Base-by-base conservation (phyloP, 2,888 invertebrate genomes). In the Dione juno region DNA sequence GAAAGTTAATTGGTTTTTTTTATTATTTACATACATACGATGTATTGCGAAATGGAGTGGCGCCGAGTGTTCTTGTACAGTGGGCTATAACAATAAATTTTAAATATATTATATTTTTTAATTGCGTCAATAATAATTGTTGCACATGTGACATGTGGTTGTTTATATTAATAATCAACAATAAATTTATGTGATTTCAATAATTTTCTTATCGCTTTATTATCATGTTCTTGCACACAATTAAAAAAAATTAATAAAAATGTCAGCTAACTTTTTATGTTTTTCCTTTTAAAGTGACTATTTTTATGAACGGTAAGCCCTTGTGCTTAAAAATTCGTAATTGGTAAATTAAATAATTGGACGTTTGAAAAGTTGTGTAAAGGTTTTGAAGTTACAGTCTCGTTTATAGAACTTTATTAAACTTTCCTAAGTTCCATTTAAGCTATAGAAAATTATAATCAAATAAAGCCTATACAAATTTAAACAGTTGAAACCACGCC, bases 41-140 rank as follows among this genome's bases (percentile, higher is more conserved):
- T 13, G 8, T 59, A 19, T 67, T 67, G 28, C 52, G 67, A 28
- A 67, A 67, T 59, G 14, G 54, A 41, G 16, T 52, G 59, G 67
- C 67, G 67, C 67, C 59, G 50, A n/a, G 16, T 53, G 28, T 50
- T 37, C 21, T 19, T 28, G 43, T 52, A 52, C 67, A 50, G 59
- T 50, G 50, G 50, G 16, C 59, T 9, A 50, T 21, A 16, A 35
- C 14, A 41, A 59, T 58, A 43, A 41, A 59, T 50, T 59, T 43
- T 41, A 61, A 13, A 43, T 28, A 37, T 43, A 59, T 43, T 14
- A 59, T 41, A 21, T 59, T 28, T 41, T 57, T 59, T 59, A n/a
- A 59, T 43, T 59, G 59, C 9, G 21, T 59, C 6, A 59, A 54
- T 54, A 61, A 61, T 61, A 28, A 45, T 43, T 59, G 10, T 43